Evolutionary conservation across 2,113 vertebrate genomes (phyloP), one percentile per base, ranked within the genome.

Genomic region (Dromas ardeola): DNA sequence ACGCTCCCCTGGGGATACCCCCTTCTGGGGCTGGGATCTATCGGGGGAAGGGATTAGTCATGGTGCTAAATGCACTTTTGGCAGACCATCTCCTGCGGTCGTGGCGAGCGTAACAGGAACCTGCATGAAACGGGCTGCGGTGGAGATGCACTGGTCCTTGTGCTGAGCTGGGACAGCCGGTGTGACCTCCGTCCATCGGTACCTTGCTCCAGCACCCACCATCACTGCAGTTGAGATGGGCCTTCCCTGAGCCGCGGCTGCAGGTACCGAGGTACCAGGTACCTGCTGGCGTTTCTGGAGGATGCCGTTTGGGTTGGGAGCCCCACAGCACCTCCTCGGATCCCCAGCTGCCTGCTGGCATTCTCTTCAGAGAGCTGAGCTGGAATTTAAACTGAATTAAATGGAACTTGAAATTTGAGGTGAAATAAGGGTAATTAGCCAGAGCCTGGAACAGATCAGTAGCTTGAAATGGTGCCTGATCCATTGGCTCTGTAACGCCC

Each of bases 171-270:
- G 42, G 4, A 8, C 21, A 4, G n/a, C 29, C 70, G 4, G 63
- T 2, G 4, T 5, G n/a, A 32, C 3, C 71, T 10, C 20, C 6
- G 26, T 6, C 45, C 10, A 0, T 16, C 10, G 4, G 10, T 5
- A 9, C n/a, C 36, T 18, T 3, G 6, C 61, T 59, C n/a, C 36
- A 5, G 1, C 5, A 16, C n/a, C 50, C 5, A 0, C 42, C 8
- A 1, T 30, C 3, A 0, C 1, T 12, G 53, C 25, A 4, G 36
- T 4, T 11, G 25, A 2, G 50, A 21, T 15, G 34, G 42, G 17
- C 20, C 9, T 9, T 25, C 4, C 0, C 1, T 5, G 15, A 29
- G 0, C 13, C 3, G 2, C 0, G 2, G 32, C 30, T 18, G 36
- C 2, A 2, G 81, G 25, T 36, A 3, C 38, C 23, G 1, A 4